Conservation (phyloP, 2,888 invertebrate genomes). For the Sipha maydis region DNA sequence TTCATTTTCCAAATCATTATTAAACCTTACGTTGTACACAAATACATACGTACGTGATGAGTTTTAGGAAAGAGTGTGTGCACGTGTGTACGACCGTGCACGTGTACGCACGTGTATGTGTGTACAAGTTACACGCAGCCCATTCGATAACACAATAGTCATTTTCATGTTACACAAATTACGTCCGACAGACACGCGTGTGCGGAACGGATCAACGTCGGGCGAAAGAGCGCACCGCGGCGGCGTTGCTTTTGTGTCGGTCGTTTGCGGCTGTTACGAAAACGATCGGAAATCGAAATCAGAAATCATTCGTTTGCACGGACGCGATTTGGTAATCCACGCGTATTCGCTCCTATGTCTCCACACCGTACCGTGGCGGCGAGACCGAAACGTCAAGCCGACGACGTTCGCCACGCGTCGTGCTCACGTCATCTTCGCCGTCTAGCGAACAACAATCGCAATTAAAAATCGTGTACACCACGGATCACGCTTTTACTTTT, state of each 20-base stretch:
- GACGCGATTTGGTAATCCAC: constrained; percentile 8
- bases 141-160: too few relatives aligned
- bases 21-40: too few relatives aligned
- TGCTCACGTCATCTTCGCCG: too few relatives aligned
- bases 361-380: not conserved
- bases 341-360: not conserved
- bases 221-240: not conserved
- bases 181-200: not conserved
- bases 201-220: constrained; percentile 21
- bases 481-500: not conserved
- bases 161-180: not conserved
- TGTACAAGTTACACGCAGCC: too few relatives aligned
- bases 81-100: too few relatives aligned
- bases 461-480: not conserved
- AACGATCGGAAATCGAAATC: constrained; percentile 35
- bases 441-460: not conserved
- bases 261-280: not conserved
- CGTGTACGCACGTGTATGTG: too few relatives aligned
- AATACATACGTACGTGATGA: too few relatives aligned
- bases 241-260: not conserved
- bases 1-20: too few relatives aligned
- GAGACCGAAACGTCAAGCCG: not conserved
- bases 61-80: too few relatives aligned
- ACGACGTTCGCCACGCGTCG: not conserved
- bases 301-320: constrained; percentile 6